Percentiles rank a stretch among this genome's conserved stretches.
Evolutionary conservation across 2,113 vertebrate species (phyloP).

Genomic region (Uropsilus gracilis): DNA sequence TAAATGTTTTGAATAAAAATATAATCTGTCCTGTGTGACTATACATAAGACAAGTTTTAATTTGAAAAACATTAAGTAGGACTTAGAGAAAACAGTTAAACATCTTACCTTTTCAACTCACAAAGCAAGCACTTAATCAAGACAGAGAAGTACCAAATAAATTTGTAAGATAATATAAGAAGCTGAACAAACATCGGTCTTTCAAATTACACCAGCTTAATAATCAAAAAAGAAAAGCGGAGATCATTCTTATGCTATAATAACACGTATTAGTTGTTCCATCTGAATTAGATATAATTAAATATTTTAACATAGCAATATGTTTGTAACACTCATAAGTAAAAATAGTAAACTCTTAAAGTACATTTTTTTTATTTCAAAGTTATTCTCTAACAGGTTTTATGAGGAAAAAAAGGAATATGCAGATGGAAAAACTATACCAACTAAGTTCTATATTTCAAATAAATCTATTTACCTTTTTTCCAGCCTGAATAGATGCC

Average conservation of each 20-base stretch:
- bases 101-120: neutral
- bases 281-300: slow-evolving; percentile 59
- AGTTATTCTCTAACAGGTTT: slow-evolving; percentile 48
- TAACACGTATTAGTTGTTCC: neutral
- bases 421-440: slow-evolving; percentile 69
- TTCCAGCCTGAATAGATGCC: slow-evolving; percentile 81
- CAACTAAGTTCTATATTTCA: slow-evolving; percentile 82
- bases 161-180: neutral
- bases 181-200: neutral
- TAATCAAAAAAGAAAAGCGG: neutral
- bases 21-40: slow-evolving; percentile 11
- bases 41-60: neutral
- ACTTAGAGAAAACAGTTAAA: neutral
- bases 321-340: slow-evolving; percentile 17
- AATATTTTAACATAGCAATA: slow-evolving; percentile 44
- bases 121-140: neutral
- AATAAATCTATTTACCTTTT: slow-evolving; percentile 85
- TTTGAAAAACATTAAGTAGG: slow-evolving; percentile 17
- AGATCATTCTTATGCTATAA: neutral
- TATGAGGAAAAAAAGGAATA: slow-evolving; percentile 36
- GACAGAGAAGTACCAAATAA: neutral
- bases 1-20: slow-evolving; percentile 25
- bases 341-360: slow-evolving; percentile 48
- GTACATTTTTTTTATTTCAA: slow-evolving; percentile 55
- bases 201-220: slow-evolving; percentile 4